These are phyloP conservation scores for Tinea trinotella DNA, from an alignment of 2,888 invertebrate genomes.

Conservation along the genomic window DNA sequence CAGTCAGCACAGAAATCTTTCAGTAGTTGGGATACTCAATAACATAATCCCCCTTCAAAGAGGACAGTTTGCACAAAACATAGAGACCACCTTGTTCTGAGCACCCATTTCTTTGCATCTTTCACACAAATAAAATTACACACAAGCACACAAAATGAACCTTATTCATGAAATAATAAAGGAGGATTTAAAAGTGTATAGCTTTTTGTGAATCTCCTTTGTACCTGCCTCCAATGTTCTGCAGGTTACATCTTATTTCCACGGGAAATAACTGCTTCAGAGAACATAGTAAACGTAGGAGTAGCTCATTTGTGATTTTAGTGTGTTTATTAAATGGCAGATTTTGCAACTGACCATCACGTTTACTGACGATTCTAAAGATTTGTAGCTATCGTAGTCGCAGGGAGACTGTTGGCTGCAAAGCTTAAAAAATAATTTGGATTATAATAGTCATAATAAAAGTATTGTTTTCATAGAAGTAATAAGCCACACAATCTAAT, in stretches of 20 bases:
- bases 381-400: too few species aligned
- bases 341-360: too few species aligned
- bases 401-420: too few species aligned
- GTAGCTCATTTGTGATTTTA: too few species aligned
- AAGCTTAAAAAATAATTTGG: too few species aligned
- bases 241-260: conserved; percentile 18
- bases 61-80: conserved; percentile 14
- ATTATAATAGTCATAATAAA: too few species aligned
- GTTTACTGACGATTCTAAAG: too few species aligned
- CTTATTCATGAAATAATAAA: not conserved
- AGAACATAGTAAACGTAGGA: not conserved
- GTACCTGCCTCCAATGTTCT: conserved; percentile 15
- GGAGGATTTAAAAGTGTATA: not conserved
- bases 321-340: too few species aligned
- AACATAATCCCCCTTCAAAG: conserved; percentile 13
- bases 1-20: not conserved
- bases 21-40: not conserved
- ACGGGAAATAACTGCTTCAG: conserved; percentile 9
- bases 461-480: too few species aligned
- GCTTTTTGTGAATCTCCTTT: not conserved
- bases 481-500: too few species aligned
- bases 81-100: not conserved
- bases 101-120: conserved; percentile 8
- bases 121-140: not conserved
- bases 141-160: not conserved